phyloP scores from a whole-genome alignment of 2,888 invertebrate species.

The Stratiomys singularior region DNA sequence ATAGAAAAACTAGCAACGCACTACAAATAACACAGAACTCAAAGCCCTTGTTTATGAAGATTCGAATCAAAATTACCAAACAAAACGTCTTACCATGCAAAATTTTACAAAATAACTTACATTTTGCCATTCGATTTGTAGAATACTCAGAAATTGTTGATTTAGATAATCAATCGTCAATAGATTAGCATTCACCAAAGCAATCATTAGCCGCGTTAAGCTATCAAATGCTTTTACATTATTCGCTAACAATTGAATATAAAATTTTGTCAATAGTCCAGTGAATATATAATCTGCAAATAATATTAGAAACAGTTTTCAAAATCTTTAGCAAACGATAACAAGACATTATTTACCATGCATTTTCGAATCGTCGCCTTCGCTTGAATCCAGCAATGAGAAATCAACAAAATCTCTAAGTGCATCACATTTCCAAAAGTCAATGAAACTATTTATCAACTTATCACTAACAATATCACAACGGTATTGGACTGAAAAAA shows the following conservation, averaged over 20 bases:
- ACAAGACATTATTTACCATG: not conserved
- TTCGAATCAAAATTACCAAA: no score
- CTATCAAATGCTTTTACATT: conserved; percentile 63
- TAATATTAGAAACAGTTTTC: conserved; percentile 1
- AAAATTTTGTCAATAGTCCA: conserved; percentile 33
- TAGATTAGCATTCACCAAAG: conserved; percentile 69
- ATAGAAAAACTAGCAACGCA: no score
- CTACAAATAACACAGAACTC: no score
- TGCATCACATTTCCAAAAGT: conserved; percentile 54
- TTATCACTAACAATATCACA: conserved; percentile 55
- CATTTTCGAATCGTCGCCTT: conserved; percentile 7
- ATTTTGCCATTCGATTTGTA: conserved; percentile 74
- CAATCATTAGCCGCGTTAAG: conserved; percentile 65
- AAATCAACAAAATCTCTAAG: conserved; percentile 53
- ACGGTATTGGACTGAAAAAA: conserved; percentile 54
- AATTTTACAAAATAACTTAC: no score
- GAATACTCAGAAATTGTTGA: conserved; percentile 74
- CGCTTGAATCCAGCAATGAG: conserved; percentile 13
- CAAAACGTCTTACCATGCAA: no score
- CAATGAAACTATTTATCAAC: conserved; percentile 54
- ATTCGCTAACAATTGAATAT: conserved; percentile 48
- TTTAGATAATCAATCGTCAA: conserved; percentile 72
- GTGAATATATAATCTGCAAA: conserved; percentile 44
- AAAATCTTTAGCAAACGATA: not conserved
- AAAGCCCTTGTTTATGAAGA: no score